A percentile compares a stretch with the other conserved stretches of the same genome.
Conservation (phyloP, 2,888 invertebrate genomes). For the Cataglyphis albicans region DNA sequence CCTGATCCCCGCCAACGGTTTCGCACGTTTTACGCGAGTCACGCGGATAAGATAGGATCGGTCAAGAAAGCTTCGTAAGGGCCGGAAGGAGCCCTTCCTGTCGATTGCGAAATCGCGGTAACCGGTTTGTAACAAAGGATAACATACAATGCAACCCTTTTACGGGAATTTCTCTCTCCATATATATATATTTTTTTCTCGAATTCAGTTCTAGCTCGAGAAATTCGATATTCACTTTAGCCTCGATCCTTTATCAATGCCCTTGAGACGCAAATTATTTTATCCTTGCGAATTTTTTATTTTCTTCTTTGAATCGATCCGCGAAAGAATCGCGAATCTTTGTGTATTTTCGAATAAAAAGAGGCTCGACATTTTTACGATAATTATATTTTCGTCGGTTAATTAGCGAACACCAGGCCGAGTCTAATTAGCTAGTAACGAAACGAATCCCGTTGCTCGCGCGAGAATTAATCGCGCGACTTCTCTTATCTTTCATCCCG, state of each 20-base stretch:
- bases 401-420: slow-evolving; percentile 11
- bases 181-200: not conserved
- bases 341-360: not conserved
- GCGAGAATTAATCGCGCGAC: slow-evolving; percentile 32
- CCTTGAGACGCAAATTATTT: not conserved
- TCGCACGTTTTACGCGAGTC: slow-evolving; percentile 55
- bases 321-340: not conserved
- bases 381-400: not conserved
- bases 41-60: slow-evolving; percentile 52
- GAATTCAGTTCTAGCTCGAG: slow-evolving; percentile 1
- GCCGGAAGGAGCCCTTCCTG: slow-evolving; percentile 56
- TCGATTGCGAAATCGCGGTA: slow-evolving; percentile 52
- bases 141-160: slow-evolving; percentile 43
- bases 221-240: not conserved
- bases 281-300: not conserved
- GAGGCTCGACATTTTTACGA: slow-evolving; percentile 9
- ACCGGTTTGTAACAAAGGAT: slow-evolving; percentile 48
- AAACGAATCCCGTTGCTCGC: slow-evolving; percentile 33
- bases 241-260: not conserved
- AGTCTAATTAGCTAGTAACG: slow-evolving; percentile 26
- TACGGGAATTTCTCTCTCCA: slow-evolving; percentile 3
- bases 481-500: slow-evolving; percentile 16
- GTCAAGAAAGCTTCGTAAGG: slow-evolving; percentile 52
- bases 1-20: slow-evolving; percentile 52
- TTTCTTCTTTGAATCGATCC: not conserved